These are phyloP conservation scores for Heptranchias perlo DNA, from an alignment of 2,113 vertebrate species.

Conservation along the genomic window DNA sequence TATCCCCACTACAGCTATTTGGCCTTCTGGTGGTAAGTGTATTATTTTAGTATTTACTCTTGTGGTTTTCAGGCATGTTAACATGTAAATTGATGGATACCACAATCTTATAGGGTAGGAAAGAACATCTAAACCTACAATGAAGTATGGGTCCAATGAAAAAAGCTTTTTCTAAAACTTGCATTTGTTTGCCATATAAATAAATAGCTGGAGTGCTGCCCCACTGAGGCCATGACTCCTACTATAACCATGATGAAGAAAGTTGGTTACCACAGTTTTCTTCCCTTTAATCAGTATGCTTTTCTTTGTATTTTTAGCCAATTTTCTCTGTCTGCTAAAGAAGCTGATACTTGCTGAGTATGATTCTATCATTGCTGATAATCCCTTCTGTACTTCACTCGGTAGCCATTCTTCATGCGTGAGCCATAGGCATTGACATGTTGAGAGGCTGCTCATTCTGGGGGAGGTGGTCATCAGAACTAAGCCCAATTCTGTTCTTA, in stretches of 20 bases:
- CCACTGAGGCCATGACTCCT: background rate
- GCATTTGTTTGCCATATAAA: background rate
- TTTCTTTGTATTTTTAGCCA: background rate
- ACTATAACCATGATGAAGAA: background rate
- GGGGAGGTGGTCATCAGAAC: background rate
- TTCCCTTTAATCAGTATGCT: no score
- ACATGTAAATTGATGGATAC: background rate
- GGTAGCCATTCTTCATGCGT: background rate
- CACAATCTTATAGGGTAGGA: background rate
- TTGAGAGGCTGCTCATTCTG: background rate
- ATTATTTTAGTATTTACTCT: constrained; percentile 1
- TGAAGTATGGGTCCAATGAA: background rate
- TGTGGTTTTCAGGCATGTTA: background rate
- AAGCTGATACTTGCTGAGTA: background rate
- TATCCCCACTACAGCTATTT: background rate
- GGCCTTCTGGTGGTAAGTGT: background rate
- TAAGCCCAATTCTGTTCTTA: background rate
- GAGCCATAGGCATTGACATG: background rate
- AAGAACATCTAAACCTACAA: background rate
- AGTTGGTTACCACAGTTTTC: background rate
- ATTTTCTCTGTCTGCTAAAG: background rate
- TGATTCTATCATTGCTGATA: background rate
- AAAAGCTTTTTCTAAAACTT: background rate
- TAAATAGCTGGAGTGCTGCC: background rate
- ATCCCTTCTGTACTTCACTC: background rate